A percentile compares a stretch with the other conserved stretches of the same genome.
Evolutionary conservation across 2,888 invertebrate species (phyloP).

Genomic region (Stomorhina lunata): DNA sequence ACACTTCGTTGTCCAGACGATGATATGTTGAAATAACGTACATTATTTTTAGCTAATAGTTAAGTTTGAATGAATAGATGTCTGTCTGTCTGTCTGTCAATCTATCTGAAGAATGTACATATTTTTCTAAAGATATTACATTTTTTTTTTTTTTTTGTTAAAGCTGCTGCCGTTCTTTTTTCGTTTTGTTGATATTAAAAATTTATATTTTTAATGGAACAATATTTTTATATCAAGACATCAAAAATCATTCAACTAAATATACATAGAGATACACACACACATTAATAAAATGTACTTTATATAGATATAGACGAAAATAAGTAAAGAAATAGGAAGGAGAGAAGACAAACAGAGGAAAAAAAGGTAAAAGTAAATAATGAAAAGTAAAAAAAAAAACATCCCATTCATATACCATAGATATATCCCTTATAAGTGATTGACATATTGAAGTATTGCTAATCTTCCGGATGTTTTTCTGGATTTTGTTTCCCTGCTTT

Average conservation of each 20-base stretch:
- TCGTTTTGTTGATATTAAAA: constrained; percentile 2
- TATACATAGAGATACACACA: neutral
- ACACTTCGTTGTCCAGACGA: no score
- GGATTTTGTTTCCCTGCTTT: no score
- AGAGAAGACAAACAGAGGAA: neutral
- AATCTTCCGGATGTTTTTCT: no score
- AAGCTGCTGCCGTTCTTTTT: neutral
- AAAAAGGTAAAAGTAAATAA: neutral
- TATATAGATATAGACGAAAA: neutral
- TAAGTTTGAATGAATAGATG: no score
- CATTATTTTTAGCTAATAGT: no score
- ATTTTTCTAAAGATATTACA: neutral
- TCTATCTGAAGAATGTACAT: no score
- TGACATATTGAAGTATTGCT: no score
- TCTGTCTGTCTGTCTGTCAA: no score
- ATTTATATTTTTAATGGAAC: constrained; percentile 28
- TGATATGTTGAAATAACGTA: no score
- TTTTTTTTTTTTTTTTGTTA: neutral
- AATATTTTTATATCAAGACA: constrained; percentile 6
- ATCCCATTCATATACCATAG: no score
- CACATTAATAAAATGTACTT: neutral
- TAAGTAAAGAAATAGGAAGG: neutral
- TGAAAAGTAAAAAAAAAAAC: neutral
- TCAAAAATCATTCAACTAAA: neutral
- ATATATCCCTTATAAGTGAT: no score